These are phyloP conservation scores for Diphyllodes magnificus DNA, from an alignment of 2,113 vertebrate genomes.

Conservation along the genomic window DNA sequence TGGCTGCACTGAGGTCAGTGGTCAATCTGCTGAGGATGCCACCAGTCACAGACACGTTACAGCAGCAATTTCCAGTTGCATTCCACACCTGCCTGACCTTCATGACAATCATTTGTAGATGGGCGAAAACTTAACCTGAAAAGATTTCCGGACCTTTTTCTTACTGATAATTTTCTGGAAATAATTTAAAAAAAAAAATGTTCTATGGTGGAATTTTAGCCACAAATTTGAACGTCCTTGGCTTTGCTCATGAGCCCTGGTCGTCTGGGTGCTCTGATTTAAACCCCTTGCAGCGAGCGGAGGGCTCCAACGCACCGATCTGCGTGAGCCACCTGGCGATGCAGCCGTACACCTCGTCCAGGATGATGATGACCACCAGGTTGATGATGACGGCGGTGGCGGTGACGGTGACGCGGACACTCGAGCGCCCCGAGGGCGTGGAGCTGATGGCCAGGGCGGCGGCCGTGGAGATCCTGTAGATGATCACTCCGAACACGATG, in stretches of 20 bases:
- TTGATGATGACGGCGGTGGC: conserved; percentile 94
- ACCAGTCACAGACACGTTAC: not conserved
- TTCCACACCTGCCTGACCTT: not conserved
- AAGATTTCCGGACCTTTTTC: not conserved
- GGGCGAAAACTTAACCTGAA: not conserved
- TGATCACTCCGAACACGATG: conserved; percentile 92
- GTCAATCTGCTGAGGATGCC: not conserved
- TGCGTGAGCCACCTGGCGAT: conserved; percentile 89
- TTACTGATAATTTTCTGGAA: not conserved
- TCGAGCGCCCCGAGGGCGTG: conserved; percentile 78
- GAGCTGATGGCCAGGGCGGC: conserved; percentile 87
- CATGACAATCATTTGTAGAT: not conserved
- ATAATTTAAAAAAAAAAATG: not conserved
- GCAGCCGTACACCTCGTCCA: conserved; percentile 90
- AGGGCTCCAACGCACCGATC: conserved; percentile 73
- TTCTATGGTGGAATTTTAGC: not conserved
- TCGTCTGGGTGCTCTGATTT: not conserved
- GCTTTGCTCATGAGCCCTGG: not conserved
- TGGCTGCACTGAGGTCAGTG: not conserved
- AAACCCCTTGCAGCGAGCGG: accelerated
- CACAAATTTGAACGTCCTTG: not conserved
- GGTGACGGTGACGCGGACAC: conserved; percentile 89
- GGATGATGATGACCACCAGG: conserved; percentile 92
- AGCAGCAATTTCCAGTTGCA: not conserved
- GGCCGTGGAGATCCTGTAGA: conserved; percentile 93